Evolutionary conservation across 1,140 invertebrate species (phyloP), one percentile per base, ranked within the genome.

Genomic region (Rhyzopertha dominica): DNA sequence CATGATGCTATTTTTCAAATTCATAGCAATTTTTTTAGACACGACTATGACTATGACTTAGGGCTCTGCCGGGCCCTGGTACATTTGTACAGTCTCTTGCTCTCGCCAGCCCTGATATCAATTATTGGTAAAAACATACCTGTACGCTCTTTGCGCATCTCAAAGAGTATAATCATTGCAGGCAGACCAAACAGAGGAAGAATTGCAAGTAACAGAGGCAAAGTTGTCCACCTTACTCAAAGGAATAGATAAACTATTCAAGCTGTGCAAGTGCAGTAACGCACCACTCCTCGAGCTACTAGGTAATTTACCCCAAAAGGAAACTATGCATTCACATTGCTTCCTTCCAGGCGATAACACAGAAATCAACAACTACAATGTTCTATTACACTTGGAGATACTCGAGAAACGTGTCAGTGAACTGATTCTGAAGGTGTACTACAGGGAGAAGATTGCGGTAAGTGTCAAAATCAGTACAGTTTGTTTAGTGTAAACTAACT

Each of bases 331-430:
- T 7, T 35, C 25, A 23, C 12, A 20, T 32, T 32, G 2, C 20
- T 19, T 22, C 7, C 18, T 61, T 49, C 28, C 37, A 63, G 67
- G 66, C 30, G 65, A 80, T 8, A 76, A 82, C 31, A 71, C 75
- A 19, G 71, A 72, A 9, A 74, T 87, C 12, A 84, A 79, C 4
- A 72, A 72, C 32, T 76, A 80, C 48, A 88, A 87, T 63, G 82
- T 83, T 0, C 77, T 82, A 52, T 68, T 87, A 1, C 85, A 83
- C 56, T 71, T 87, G 48, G 79, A 82, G 45, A 77, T 85, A 4
- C 74, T 88, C 25, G 83, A 87, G 48, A 77, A 79, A 25, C 51
- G 38, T 25, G 48, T 66, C 5, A 54, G 56, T 22, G 68, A 78
- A 4, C 72, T 78, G 53, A 71, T 80, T 3, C 70, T 71, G 40